phyloP scores from a whole-genome alignment of 2,888 invertebrate genomes.

The Acrobasis consociella region DNA sequence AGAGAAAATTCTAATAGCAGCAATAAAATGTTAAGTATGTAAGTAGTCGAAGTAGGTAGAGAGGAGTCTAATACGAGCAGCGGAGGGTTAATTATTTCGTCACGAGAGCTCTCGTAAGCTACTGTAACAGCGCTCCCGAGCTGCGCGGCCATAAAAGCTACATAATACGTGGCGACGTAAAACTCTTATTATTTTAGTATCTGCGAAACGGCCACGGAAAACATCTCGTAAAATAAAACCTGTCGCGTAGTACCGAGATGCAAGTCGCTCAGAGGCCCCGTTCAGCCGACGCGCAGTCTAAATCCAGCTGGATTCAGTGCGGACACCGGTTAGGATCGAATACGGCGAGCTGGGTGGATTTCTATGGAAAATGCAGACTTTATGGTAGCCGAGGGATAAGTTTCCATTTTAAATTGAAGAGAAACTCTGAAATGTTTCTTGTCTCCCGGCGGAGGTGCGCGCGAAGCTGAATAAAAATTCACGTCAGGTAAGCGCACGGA shows the following conservation, averaged over 20 bases:
- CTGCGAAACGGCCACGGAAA: constrained; percentile 77
- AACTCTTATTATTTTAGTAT: constrained; percentile 82
- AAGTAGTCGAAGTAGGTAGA: constrained; percentile 56
- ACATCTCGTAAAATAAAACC: constrained; percentile 80
- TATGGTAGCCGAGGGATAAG: constrained; percentile 80
- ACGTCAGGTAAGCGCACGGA: constrained; percentile 66
- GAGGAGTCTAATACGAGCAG: constrained; percentile 68
- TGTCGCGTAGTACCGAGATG: constrained; percentile 62
- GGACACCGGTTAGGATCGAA: constrained; percentile 77
- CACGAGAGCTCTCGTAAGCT: constrained; percentile 78
- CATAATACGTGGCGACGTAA: constrained; percentile 79
- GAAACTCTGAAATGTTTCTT: constrained; percentile 77
- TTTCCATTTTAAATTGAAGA: constrained; percentile 81
- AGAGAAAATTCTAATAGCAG: constrained; percentile 30
- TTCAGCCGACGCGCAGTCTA: constrained; percentile 63
- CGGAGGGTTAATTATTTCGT: constrained; percentile 79
- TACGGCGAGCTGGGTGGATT: constrained; percentile 71
- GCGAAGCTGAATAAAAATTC: constrained; percentile 75
- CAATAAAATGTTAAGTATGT: constrained; percentile 57
- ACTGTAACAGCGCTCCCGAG: constrained; percentile 74
- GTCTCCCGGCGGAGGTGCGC: constrained; percentile 67
- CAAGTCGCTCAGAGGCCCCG: constrained; percentile 55
- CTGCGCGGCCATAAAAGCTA: constrained; percentile 76
- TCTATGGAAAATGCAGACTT: constrained; percentile 81
- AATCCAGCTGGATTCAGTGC: constrained; percentile 76